A percentile compares a stretch with the other conserved stretches of the same genome.
Conservation (phyloP, 2,797 vertebrate genomes). For the Pelobates cultripes region DNA sequence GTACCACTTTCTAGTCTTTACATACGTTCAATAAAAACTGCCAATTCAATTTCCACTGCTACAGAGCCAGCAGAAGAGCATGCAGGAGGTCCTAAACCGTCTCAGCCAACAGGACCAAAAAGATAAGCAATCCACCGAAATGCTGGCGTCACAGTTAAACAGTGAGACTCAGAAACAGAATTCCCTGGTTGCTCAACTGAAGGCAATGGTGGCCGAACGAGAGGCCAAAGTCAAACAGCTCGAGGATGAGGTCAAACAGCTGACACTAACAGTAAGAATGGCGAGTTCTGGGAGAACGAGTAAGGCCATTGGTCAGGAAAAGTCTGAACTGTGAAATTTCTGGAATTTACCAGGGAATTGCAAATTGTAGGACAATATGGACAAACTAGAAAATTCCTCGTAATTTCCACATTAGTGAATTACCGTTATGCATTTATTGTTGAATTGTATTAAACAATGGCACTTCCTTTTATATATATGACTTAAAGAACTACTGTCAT, state of each 20-base stretch:
- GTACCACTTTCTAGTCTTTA: not conserved
- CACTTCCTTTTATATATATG: too few species aligned
- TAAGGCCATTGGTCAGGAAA: too few species aligned
- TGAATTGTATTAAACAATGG: too few species aligned
- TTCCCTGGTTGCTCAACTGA: conserved; percentile 74
- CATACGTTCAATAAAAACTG: not conserved
- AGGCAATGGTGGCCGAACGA: conserved; percentile 72
- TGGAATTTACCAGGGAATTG: too few species aligned
- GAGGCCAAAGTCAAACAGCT: conserved; percentile 79
- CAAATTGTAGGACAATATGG: too few species aligned
- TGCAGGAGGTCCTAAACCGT: conserved; percentile 79
- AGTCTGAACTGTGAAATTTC: too few species aligned
- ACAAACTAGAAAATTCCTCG: too few species aligned
- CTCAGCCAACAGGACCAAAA: conserved; percentile 74
- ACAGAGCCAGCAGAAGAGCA: conserved; percentile 83
- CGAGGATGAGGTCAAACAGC: conserved; percentile 71
- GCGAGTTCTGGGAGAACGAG: too few species aligned
- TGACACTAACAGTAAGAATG: conserved; percentile 59
- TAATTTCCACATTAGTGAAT: too few species aligned
- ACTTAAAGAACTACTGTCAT: too few species aligned
- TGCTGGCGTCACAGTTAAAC: conserved; percentile 61
- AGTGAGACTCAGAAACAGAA: conserved; percentile 67
- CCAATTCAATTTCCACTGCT: not conserved
- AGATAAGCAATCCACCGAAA: conserved; percentile 61
- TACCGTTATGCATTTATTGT: too few species aligned